A percentile compares a stretch with the other conserved stretches of the same genome.
These are phyloP conservation scores for Chelon labrosus DNA, from an alignment of 2,797 vertebrate species.

Conservation along the genomic window DNA sequence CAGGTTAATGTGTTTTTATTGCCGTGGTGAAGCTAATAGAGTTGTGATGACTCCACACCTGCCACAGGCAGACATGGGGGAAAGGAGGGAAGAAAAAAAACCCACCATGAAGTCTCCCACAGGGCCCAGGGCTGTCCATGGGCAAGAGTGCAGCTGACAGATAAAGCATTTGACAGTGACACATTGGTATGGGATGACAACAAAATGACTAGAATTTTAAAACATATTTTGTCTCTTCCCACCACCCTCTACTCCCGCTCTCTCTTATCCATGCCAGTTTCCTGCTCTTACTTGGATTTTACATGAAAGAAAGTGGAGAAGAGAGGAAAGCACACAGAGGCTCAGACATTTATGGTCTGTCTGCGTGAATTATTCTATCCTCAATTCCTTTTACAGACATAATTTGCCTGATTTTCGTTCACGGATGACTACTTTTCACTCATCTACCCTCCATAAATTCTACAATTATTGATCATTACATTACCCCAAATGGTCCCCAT, in stretches of 20 bases:
- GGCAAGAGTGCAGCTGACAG: slow-evolving; percentile 84
- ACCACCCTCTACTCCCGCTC: slow-evolving; percentile 17
- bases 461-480: slow-evolving; percentile 72
- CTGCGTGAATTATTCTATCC: slow-evolving; percentile 59
- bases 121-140: slow-evolving; percentile 80
- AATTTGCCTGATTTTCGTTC: slow-evolving; percentile 63
- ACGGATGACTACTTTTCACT: slow-evolving; percentile 66
- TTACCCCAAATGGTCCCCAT: slow-evolving; percentile 65
- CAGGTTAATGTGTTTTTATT: slow-evolving; percentile 86
- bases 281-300: slow-evolving; percentile 55
- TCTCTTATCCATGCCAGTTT: slow-evolving; percentile 9
- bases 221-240: slow-evolving; percentile 56
- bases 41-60: slow-evolving; percentile 86
- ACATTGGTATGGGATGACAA: slow-evolving; percentile 81
- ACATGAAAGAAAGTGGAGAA: slow-evolving; percentile 53
- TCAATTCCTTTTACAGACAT: slow-evolving; percentile 56
- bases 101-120: slow-evolving; percentile 81
- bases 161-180: slow-evolving; percentile 87
- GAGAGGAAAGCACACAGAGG: slow-evolving; percentile 43
- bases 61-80: slow-evolving; percentile 70
- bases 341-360: slow-evolving; percentile 52
- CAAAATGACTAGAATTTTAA: slow-evolving; percentile 83
- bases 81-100: slow-evolving; percentile 35
- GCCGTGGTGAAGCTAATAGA: slow-evolving; percentile 85
- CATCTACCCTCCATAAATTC: slow-evolving; percentile 75